Base-by-base conservation (phyloP, 2,888 invertebrate genomes). In the Phaedon cochleariae region DNA sequence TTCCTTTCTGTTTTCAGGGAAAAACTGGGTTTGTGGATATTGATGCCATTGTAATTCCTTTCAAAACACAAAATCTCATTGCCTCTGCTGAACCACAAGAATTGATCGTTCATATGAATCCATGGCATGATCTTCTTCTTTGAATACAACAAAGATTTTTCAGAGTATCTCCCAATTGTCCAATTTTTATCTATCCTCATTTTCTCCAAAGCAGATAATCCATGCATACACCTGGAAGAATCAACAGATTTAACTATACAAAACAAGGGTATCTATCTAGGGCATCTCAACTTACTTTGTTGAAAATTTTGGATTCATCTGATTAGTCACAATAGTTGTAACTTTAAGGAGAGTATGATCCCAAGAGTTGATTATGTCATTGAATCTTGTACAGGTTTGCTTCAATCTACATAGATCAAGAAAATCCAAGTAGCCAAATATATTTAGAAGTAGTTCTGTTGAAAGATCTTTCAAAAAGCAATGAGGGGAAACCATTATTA, bases 41-140 rank as follows among this genome's bases (percentile, higher is more conserved):
- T 55, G 5, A 12, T 75, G 65, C 64, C 75, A 3, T 1, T 20
- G 37, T 34, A 37, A 76, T 45, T 79, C 76, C 70, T 80, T 75
- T 70, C 80, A 76, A 68, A 85, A 59, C 34, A 80, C 71, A 65
- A 82, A 78, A 81, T 80, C 54, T 71, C 74, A 71, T 73, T 81
- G 21, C 85, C 86, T 71, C 85, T 83, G 49, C 88, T 86, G 68
- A 88, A 83, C 84, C 88, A 89, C 0, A 90, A 71, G 29, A 76
- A 76, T 18, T 86, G 81, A 0, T 80, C 80, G 7, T 86, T 85
- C 34, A 90, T 73, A 53, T 84, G 81, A 7, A 90, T 72, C 83
- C 87, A 87, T 46, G 89, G 87, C 76, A 87, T 84, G 68, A 84
- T 83, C 78, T 85, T 86, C 48, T 79, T 79, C 51, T 67, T 73